Conservation (phyloP, 2,113 vertebrate species). For the Neolamprologus variostigma region DNA sequence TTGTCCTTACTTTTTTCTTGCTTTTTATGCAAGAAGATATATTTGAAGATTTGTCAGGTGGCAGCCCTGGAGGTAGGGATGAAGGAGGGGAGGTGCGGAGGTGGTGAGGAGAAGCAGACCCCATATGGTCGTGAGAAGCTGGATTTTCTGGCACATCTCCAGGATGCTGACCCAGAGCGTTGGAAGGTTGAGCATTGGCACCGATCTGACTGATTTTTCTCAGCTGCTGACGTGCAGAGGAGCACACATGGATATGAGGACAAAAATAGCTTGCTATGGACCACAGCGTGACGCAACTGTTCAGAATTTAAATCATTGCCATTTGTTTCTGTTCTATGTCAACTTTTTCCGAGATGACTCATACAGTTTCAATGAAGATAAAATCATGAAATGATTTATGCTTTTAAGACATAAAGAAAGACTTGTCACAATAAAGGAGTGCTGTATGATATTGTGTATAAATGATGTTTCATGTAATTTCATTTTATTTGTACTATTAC, state of each 20-base stretch:
- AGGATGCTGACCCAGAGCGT: slow-evolving; percentile 41
- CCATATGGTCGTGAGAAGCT: slow-evolving; percentile 50
- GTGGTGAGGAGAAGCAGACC: slow-evolving; percentile 3
- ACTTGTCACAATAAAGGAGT: not conserved
- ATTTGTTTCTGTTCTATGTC: not conserved
- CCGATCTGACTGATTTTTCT: slow-evolving; percentile 48
- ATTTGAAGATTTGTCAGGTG: not conserved
- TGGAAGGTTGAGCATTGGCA: slow-evolving; percentile 33
- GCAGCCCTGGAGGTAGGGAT: not conserved
- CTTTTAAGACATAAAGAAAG: not conserved
- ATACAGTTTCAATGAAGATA: not conserved
- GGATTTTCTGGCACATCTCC: slow-evolving; percentile 28
- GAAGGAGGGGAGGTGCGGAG: not conserved
- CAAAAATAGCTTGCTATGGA: slow-evolving; percentile 52
- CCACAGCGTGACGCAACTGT: slow-evolving; percentile 24
- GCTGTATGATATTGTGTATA: not conserved
- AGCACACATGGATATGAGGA: slow-evolving; percentile 31
- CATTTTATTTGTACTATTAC: not conserved
- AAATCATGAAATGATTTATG: not conserved
- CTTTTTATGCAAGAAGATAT: not conserved
- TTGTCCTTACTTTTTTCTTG: not conserved
- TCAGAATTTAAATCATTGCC: slow-evolving; percentile 8
- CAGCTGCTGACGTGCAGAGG: slow-evolving; percentile 52
- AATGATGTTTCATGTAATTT: not conserved
- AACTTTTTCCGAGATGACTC: not conserved